These are phyloP conservation scores for Spicauda simplicius DNA, from an alignment of 2,888 invertebrate species.

Conservation along the genomic window DNA sequence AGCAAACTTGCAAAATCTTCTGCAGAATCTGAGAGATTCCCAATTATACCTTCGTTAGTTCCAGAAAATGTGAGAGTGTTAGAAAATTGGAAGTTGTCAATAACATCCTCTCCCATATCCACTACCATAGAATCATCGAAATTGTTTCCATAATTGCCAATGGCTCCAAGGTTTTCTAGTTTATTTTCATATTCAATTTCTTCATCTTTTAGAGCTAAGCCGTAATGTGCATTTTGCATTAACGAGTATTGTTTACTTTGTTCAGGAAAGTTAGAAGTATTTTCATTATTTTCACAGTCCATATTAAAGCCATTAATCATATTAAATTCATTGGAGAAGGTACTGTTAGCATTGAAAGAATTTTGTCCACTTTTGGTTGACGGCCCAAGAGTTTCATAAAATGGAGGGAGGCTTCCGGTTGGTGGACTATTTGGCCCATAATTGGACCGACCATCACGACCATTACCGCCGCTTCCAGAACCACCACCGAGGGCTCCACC, in stretches of 20 bases:
- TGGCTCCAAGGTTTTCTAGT: constrained; percentile 88
- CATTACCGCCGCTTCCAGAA: constrained; percentile 91
- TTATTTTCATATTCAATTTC: constrained; percentile 92
- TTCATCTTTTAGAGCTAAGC: constrained; percentile 91
- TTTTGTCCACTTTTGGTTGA: constrained; percentile 90
- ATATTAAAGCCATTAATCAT: constrained; percentile 89
- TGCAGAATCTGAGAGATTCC: constrained; percentile 91
- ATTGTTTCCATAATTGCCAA: constrained; percentile 85
- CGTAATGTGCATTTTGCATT: constrained; percentile 93
- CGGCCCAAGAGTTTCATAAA: constrained; percentile 90
- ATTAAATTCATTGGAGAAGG: constrained; percentile 88
- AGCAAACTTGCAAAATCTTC: constrained; percentile 91
- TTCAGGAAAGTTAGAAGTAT: constrained; percentile 76
- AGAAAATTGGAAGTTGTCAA: constrained; percentile 93
- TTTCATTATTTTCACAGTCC: constrained; percentile 91
- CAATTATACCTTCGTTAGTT: constrained; percentile 91
- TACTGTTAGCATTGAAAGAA: constrained; percentile 88
- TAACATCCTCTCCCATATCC: constrained; percentile 90
- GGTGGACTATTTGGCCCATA: constrained; percentile 95
- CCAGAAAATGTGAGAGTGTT: constrained; percentile 92
- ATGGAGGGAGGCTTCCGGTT: constrained; percentile 94
- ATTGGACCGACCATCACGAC: constrained; percentile 92
- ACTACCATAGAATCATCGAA: constrained; percentile 94
- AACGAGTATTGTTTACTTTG: constrained; percentile 90
- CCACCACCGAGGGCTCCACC: constrained; percentile 87